Base-by-base conservation (phyloP, 1,140 invertebrate species). In the Dolichoris vasculosae region DNA sequence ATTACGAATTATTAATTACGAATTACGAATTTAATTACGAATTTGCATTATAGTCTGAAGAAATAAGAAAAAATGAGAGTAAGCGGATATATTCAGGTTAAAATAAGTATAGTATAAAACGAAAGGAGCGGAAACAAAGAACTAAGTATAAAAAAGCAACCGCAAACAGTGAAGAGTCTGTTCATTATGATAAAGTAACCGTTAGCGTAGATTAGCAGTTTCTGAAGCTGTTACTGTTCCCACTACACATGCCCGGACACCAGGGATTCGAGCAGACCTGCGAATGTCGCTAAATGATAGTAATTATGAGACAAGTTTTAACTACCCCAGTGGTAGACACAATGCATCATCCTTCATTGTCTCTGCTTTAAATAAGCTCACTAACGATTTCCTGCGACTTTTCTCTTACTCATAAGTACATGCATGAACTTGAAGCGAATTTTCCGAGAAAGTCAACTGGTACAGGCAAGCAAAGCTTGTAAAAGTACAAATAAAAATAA, bases 291-390 rank as follows among this genome's bases (percentile, higher is more conserved):
- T 91, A 90, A 92, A 93, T 91, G 90, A 92, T 90, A 91, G 91
- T 93, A 93, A 93, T 93, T 92, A 92, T 89, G 91, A 91, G 91
- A 91, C 91, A 93, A 93, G 91, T 92, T 93, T 93, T 93, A 93
- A 93, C 91, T 91, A 91, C 89, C 88, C 88, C 89, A 78, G 84
- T 87, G 88, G 87, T 92, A 89, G 91, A 92, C 90, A 86, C 51
- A 93, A 92, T 92, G 89, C 90, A 89, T 91, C 92, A 93, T 92
- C 89, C 90, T 90, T 92, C 91, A 92, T 92, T 92, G 90, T 91
- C 87, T 82, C 81, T 86, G 88, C 88, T 92, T 92, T 90, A 90
- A 92, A 92, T 92, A 92, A 92, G 89, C 90, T 91, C 89, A 89
- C 89, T 84, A 83, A 88, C 87, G 88, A 84, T 80, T 63, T 78